Base-by-base conservation (phyloP, 2,113 vertebrate species). In the Pipra filicauda region DNA sequence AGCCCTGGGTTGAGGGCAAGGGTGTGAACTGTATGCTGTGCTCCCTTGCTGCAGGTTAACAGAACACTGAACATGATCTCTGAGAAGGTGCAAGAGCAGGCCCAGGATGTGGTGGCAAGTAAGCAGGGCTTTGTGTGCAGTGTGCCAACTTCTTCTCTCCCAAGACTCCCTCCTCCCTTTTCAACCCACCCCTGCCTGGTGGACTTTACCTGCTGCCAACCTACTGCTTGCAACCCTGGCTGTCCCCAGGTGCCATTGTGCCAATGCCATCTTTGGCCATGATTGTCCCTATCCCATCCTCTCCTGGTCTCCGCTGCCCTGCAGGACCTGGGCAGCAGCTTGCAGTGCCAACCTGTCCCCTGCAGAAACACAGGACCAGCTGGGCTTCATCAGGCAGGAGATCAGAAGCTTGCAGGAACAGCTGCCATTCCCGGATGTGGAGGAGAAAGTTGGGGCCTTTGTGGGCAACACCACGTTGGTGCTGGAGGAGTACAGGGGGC, bases 81-180 rank as follows among this genome's bases (percentile, higher is more conserved):
- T 4, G 35, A 91, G 72, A 93, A 5, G 7, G 98, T 99, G 62
- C 94, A 95, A 49, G 95, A 98, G 54, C 93, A 97, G 37, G 98
- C 98, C 44, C 88, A 37, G 66, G 55, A 87, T 5, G 28, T 96
- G 18, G 98, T 98, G 74, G 37, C 96, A 67, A 75, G 99, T 99
- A 91, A 98, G 98, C 94, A 77, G 19, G 46, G 59, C 65, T 74
- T 44, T 48, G 26, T 54, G 19, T 20, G 20, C 27, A 2, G 0
- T 22, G 15, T 49, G n/a, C 54, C 6, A 1, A 61, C 41, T 49
- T 66, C 3, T 37, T 31, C 18, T 57, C 61, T 72, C 62, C 20
- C 57, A 58, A 21, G 44, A 27, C n/a, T 87, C 41, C 12, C 2
- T 70, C 4, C 26, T 84, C 39, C 35, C 14, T 91, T 70, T n/a